Evolutionary conservation across 2,797 vertebrate genomes (phyloP).

Genomic region (Neosilurus hyrtlii): DNA sequence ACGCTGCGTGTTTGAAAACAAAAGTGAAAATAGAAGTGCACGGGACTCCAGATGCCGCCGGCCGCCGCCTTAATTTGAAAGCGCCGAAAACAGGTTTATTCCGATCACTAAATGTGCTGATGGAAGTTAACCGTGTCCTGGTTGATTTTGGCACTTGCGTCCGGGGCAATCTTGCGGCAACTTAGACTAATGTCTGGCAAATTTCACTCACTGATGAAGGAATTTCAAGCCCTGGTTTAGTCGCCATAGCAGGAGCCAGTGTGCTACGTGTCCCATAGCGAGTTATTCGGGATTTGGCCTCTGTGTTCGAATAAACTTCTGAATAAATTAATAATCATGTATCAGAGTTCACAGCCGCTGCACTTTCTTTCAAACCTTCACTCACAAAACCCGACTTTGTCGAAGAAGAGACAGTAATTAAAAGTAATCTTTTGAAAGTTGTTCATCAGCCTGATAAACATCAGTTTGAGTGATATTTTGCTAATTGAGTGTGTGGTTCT

Average conservation of each 20-base stretch:
- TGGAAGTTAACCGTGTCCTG: no score
- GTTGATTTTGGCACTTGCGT: no score
- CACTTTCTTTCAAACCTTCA: neutral
- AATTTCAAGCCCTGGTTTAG: no score
- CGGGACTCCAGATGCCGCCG: no score
- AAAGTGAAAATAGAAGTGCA: no score
- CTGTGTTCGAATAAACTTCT: neutral
- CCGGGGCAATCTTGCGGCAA: no score
- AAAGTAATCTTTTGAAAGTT: neutral
- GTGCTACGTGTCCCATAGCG: neutral
- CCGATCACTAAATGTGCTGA: no score
- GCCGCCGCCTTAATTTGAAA: no score
- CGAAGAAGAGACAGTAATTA: neutral
- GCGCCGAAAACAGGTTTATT: no score
- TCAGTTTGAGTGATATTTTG: neutral
- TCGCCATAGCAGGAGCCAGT: neutral
- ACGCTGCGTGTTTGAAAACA: no score
- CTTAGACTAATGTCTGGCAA: no score
- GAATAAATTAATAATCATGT: neutral
- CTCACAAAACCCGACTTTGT: neutral
- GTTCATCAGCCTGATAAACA: neutral
- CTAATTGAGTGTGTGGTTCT: constrained; percentile 6
- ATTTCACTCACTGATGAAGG: no score
- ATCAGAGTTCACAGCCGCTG: neutral
- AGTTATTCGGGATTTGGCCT: neutral